Conservation (phyloP, 2,113 vertebrate genomes). For the Mionectes macconnelli region DNA sequence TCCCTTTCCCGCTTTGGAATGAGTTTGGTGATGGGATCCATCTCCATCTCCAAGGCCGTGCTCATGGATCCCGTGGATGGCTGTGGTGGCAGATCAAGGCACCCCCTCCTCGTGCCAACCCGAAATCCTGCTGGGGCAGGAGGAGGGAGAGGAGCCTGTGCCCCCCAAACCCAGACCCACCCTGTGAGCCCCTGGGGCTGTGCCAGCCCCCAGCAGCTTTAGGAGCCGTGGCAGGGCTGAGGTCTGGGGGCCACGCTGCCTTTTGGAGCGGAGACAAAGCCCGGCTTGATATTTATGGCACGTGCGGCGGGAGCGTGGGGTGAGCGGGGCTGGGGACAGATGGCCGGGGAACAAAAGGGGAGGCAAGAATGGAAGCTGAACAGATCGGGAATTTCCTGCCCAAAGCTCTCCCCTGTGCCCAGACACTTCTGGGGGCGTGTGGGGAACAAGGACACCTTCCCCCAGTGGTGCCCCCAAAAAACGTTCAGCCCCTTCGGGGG, state of each 20-base stretch:
- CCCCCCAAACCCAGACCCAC: neutral
- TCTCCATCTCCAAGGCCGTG: neutral
- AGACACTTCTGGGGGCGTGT: neutral
- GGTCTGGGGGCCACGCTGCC: neutral
- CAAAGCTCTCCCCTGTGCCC: fast-evolving
- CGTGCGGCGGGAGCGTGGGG: neutral
- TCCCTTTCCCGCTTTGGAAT: neutral
- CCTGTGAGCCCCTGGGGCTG: fast-evolving
- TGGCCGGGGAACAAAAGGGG: slow-evolving; percentile 58
- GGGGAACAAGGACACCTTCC: fast-evolving
- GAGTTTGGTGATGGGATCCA: fast-evolving
- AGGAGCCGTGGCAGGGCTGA: neutral
- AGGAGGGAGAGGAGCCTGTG: neutral
- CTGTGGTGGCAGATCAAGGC: neutral
- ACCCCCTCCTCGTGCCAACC: neutral
- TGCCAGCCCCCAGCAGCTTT: neutral
- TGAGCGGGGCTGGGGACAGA: slow-evolving; percentile 45
- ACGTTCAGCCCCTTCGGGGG: fast-evolving
- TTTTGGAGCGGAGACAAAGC: slow-evolving; percentile 49
- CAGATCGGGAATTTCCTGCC: slow-evolving; percentile 34
- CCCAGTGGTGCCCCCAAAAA: fast-evolving
- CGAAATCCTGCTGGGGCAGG: neutral
- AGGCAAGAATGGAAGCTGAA: slow-evolving; percentile 27
- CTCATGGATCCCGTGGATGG: fast-evolving
- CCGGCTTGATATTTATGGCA: slow-evolving; percentile 34